Percentiles rank a stretch among this genome's conserved stretches.
These are phyloP conservation scores for Eudasyphora cyanicolor DNA, from an alignment of 2,888 invertebrate genomes.

Conservation along the genomic window DNA sequence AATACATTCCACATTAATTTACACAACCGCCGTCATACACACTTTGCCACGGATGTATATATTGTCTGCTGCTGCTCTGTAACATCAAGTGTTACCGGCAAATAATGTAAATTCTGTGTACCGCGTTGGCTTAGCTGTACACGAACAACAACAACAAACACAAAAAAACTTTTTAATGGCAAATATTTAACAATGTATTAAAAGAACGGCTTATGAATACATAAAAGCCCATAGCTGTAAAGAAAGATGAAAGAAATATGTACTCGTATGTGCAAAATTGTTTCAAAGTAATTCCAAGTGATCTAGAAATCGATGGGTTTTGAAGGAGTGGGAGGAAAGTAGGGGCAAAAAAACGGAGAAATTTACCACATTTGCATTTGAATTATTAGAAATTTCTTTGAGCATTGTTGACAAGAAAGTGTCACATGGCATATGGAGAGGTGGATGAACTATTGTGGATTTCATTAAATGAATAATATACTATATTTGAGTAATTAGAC, in stretches of 20 bases:
- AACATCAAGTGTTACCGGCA: constrained; percentile 12
- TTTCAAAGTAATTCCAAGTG: neutral
- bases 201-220: constrained; percentile 25
- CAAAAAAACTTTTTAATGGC: neutral
- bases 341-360: neutral
- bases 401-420: neutral
- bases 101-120: constrained; percentile 8
- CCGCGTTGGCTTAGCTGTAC: neutral
- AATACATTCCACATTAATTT: constrained; percentile 26
- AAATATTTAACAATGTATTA: constrained; percentile 37
- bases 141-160: neutral
- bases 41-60: neutral
- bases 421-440: neutral
- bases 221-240: constrained; percentile 18
- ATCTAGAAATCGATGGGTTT: constrained; percentile 2
- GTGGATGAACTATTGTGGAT: neutral
- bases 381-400: neutral
- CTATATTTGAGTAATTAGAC: no score
- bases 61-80: neutral
- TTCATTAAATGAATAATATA: neutral
- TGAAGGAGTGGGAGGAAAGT: neutral
- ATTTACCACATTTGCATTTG: neutral
- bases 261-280: neutral
- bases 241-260: neutral
- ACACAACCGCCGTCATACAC: neutral